phyloP scores from a whole-genome alignment of 2,888 invertebrate species.

The Altica lythri region DNA sequence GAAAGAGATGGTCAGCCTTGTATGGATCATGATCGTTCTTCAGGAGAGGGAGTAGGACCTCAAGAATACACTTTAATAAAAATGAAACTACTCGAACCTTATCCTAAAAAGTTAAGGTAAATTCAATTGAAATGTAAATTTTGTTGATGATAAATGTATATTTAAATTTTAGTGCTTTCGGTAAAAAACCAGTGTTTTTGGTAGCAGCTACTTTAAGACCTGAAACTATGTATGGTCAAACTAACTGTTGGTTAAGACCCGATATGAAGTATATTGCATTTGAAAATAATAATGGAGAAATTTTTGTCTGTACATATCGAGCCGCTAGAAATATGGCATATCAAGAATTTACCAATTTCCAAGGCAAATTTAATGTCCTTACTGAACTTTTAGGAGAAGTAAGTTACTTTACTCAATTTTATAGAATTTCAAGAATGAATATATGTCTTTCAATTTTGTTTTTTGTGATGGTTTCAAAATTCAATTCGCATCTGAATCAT shows the following conservation, averaged over 20 bases:
- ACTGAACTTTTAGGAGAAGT: conserved; percentile 72
- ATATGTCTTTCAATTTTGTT: too few relatives aligned
- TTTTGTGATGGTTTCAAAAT: too few relatives aligned
- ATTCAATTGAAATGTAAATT: conserved; percentile 8
- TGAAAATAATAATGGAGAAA: conserved; percentile 70
- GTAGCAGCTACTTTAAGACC: conserved; percentile 98
- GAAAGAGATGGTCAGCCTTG: conserved; percentile 97
- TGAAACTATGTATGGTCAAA: conserved; percentile 99
- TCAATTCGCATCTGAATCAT: too few relatives aligned
- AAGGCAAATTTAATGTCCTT: conserved; percentile 77
- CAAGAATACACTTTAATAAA: conserved; percentile 98
- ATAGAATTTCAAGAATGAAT: neutral
- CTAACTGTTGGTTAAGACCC: conserved; percentile 97
- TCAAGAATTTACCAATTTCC: conserved; percentile 84
- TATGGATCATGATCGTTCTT: conserved; percentile 98
- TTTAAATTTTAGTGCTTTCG: conserved; percentile 57
- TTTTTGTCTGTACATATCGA: conserved; percentile 85
- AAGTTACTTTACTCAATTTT: conserved; percentile 27
- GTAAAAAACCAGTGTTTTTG: conserved; percentile 70
- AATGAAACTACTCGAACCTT: conserved; percentile 79
- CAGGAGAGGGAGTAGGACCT: conserved; percentile 97
- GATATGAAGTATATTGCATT: conserved; percentile 93
- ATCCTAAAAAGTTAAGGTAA: conserved; percentile 72
- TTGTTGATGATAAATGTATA: neutral
- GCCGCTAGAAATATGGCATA: conserved; percentile 95